Conservation (phyloP, 1,140 invertebrate species). For the Drosophila gunungcola region DNA sequence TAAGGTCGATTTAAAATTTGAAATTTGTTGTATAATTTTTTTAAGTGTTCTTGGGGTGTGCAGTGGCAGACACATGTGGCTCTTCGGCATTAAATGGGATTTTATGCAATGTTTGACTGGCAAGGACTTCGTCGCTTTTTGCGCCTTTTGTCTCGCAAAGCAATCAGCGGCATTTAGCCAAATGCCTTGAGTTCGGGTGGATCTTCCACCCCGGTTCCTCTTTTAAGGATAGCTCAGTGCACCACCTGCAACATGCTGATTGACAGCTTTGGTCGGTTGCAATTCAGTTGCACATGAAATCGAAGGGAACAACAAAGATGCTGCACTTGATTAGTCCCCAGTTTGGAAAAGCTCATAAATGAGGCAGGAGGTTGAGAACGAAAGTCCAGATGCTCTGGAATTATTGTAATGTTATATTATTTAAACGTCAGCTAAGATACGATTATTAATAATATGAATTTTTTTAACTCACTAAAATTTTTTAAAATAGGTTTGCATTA, state of each 20-base stretch:
- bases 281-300: constrained; percentile 48
- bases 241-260: constrained; percentile 57
- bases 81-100: constrained; percentile 72
- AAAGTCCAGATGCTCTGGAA: constrained; percentile 9
- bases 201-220: constrained; percentile 15
- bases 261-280: constrained; percentile 54
- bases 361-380: neutral
- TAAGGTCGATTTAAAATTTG: too few relatives aligned
- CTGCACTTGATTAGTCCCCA: constrained; percentile 53
- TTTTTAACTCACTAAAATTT: too few relatives aligned
- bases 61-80: constrained; percentile 64
- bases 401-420: neutral
- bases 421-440: too few relatives aligned
- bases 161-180: constrained; percentile 51
- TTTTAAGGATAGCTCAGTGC: constrained; percentile 19
- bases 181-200: constrained; percentile 32
- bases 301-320: constrained; percentile 50
- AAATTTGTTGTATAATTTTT: neutral
- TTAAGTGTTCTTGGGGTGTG: constrained; percentile 4
- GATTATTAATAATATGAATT: too few relatives aligned
- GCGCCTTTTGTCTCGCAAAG: constrained; percentile 59
- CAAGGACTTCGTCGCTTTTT: constrained; percentile 48
- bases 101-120: constrained; percentile 67
- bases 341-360: constrained; percentile 9
- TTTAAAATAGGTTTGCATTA: too few relatives aligned